Conservation (phyloP, 2,888 invertebrate species). For the Pachliopta kotzebuea region DNA sequence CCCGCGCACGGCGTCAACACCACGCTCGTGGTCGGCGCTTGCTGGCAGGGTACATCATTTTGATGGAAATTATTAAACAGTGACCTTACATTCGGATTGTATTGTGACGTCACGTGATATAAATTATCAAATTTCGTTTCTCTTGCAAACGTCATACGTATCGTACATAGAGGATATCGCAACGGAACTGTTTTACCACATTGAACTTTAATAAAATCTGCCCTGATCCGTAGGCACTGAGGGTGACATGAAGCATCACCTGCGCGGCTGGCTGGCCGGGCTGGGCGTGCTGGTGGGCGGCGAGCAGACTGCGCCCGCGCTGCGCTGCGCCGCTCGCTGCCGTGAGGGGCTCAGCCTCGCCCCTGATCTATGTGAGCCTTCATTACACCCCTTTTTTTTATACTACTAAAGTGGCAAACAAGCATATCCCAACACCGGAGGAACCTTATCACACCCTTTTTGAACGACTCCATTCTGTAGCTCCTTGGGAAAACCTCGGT, state of each 20-base stretch:
- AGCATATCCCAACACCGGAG: too few relatives aligned
- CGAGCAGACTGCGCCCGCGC: slow-evolving; percentile 86
- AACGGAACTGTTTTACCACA: too few relatives aligned
- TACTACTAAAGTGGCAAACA: too few relatives aligned
- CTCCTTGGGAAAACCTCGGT: too few relatives aligned
- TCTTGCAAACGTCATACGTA: too few relatives aligned
- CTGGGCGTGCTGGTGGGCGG: slow-evolving; percentile 89
- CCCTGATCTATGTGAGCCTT: slow-evolving; percentile 78
- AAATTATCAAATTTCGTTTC: too few relatives aligned
- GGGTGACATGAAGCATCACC: slow-evolving; percentile 93
- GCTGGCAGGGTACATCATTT: slow-evolving; percentile 92
- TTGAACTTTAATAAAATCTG: not conserved
- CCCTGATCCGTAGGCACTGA: slow-evolving; percentile 85
- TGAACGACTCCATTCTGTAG: too few relatives aligned
- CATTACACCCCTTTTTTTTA: too few relatives aligned
- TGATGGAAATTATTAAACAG: not conserved
- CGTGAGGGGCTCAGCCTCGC: slow-evolving; percentile 87
- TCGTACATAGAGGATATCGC: too few relatives aligned
- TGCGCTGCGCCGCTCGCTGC: slow-evolving; percentile 89
- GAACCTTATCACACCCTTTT: too few relatives aligned
- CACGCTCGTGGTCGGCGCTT: slow-evolving; percentile 96
- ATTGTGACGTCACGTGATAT: not conserved
- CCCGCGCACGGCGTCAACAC: slow-evolving; percentile 97
- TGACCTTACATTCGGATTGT: not conserved
- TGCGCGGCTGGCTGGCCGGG: slow-evolving; percentile 93